Evolutionary conservation across 2,113 vertebrate genomes (phyloP).

Genomic region (Syngnathus floridae): DNA sequence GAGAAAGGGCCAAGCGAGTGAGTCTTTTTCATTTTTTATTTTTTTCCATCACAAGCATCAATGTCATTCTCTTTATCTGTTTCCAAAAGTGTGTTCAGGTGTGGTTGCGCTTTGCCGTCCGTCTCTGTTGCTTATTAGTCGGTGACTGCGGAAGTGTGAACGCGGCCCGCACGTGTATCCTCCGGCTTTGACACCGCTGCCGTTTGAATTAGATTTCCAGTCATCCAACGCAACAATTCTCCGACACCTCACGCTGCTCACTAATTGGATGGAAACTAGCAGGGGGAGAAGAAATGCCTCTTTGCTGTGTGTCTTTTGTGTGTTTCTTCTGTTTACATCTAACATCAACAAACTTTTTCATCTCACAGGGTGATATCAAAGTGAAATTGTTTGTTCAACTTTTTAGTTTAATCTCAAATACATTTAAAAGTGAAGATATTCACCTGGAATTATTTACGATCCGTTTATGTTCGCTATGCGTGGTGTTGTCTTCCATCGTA

Average conservation of each 20-base stretch:
- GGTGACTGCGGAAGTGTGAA: conserved; percentile 24
- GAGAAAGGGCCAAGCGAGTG: conserved; percentile 33
- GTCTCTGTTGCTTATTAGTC: conserved; percentile 37
- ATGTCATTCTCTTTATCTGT: conserved; percentile 12
- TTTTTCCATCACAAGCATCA: neutral
- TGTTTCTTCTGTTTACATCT: conserved; percentile 11
- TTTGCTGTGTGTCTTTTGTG: conserved; percentile 7
- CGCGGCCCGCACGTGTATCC: conserved; percentile 5
- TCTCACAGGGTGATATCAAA: conserved; percentile 15
- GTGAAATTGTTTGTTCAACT: conserved; percentile 6
- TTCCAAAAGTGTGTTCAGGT: conserved; percentile 21
- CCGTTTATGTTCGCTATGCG: too few relatives aligned
- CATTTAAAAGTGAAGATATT: conserved; percentile 1
- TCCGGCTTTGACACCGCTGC: conserved; percentile 16
- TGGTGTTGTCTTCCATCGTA: too few relatives aligned
- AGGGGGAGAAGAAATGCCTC: conserved; percentile 27
- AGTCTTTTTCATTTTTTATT: conserved; percentile 18
- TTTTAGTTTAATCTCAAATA: conserved; percentile 6
- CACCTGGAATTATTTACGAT: neutral
- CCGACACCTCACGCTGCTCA: conserved; percentile 28
- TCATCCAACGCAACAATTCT: conserved; percentile 26
- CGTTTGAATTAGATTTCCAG: conserved; percentile 31
- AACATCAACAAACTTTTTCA: conserved; percentile 18
- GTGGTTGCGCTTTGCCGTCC: neutral
- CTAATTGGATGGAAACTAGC: conserved; percentile 54